phyloP scores from a whole-genome alignment of 2,113 vertebrate species.

The Psilopogon haemacephalus region DNA sequence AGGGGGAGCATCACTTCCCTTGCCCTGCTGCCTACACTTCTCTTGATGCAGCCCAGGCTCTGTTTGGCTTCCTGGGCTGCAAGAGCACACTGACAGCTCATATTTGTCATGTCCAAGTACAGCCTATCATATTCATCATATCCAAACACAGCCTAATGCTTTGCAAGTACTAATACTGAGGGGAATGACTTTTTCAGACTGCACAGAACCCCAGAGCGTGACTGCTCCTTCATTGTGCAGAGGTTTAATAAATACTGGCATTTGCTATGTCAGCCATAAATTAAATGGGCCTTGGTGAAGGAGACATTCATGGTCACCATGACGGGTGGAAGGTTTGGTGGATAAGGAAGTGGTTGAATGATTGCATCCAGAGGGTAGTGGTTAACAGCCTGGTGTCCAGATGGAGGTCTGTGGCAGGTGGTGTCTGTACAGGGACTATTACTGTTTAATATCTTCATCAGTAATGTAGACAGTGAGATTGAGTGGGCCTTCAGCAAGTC shows the following conservation, averaged over 20 bases:
- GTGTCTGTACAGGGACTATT: not conserved
- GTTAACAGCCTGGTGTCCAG: not conserved
- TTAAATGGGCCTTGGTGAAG: not conserved
- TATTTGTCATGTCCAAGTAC: not conserved
- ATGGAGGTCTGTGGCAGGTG: not conserved
- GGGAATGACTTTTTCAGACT: not conserved
- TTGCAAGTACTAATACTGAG: not conserved
- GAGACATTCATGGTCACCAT: not conserved
- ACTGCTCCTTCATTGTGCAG: not conserved
- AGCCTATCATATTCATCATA: not conserved
- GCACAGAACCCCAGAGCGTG: not conserved
- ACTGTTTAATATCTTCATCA: not conserved
- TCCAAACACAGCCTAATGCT: not conserved
- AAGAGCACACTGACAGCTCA: too few relatives aligned
- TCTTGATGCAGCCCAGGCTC: too few relatives aligned
- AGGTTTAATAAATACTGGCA: not conserved
- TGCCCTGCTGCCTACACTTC: too few relatives aligned
- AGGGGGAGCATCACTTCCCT: too few relatives aligned
- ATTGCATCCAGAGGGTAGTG: not conserved
- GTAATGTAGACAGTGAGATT: not conserved
- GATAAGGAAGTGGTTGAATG: not conserved
- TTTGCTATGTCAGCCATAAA: not conserved
- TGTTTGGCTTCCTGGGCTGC: too few relatives aligned
- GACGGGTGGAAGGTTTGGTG: not conserved
- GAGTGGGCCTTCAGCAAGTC: not conserved